These are phyloP conservation scores for Fundulus diaphanus DNA, from an alignment of 2,797 vertebrate genomes.

Conservation along the genomic window DNA sequence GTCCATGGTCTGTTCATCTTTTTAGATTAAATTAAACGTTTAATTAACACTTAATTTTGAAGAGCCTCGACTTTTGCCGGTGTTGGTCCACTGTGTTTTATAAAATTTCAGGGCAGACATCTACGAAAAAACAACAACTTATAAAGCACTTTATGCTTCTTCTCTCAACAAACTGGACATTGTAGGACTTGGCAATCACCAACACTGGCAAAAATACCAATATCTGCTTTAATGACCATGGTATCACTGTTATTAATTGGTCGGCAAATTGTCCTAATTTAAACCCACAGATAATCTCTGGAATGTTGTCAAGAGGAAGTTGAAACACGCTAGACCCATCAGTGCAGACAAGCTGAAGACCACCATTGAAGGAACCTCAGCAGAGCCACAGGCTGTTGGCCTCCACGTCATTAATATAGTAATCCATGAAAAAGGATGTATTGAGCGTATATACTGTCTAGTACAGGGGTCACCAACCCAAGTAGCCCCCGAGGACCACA, in stretches of 20 bases:
- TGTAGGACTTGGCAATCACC: background rate
- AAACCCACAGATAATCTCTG: background rate
- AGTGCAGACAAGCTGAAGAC: background rate
- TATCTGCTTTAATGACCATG: background rate
- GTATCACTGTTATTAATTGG: background rate
- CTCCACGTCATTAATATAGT: background rate
- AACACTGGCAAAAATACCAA: background rate
- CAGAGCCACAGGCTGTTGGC: background rate
- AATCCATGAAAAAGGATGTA: no score
- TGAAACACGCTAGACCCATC: background rate
- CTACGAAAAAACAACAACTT: background rate
- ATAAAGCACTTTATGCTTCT: background rate
- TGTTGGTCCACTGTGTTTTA: background rate
- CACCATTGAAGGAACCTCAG: background rate
- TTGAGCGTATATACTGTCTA: no score
- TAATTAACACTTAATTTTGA: no score
- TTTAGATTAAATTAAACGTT: background rate
- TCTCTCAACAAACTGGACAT: background rate
- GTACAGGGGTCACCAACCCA: no score
- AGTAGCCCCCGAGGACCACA: no score
- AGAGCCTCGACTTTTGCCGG: no score
- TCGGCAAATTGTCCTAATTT: background rate
- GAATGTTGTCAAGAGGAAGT: background rate
- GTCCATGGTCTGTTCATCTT: no score
- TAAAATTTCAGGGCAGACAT: background rate